Conservation (phyloP, 2,888 invertebrate genomes). For the Rhopalosiphum nymphaeae region DNA sequence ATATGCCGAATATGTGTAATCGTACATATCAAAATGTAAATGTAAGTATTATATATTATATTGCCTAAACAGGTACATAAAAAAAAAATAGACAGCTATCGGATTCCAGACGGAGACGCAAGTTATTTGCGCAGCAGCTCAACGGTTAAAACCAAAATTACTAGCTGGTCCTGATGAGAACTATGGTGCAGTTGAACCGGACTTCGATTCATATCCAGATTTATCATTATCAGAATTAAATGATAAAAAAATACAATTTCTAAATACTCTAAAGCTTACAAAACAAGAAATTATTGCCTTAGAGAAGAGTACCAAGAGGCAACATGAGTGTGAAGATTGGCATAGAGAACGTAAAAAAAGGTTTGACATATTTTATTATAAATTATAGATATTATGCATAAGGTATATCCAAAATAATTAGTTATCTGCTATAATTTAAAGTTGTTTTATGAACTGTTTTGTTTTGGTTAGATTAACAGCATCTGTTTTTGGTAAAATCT, state of each 20-base stretch:
- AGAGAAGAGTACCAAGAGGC: neutral
- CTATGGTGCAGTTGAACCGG: neutral
- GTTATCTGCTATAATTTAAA: no score
- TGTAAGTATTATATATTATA: neutral
- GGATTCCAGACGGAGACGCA: neutral
- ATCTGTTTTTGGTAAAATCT: no score
- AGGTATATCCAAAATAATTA: no score
- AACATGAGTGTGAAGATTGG: neutral
- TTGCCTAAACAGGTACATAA: neutral
- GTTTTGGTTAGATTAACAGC: no score
- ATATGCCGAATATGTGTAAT: neutral
- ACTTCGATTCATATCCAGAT: neutral
- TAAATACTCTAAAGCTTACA: neutral
- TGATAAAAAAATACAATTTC: neutral
- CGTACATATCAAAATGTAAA: neutral
- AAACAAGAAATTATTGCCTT: neutral
- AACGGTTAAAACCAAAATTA: neutral
- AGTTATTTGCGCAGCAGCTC: neutral
- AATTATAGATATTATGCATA: neutral
- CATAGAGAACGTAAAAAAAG: conserved; percentile 3
- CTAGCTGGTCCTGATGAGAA: neutral
- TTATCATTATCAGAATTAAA: neutral
- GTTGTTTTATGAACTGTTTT: no score
- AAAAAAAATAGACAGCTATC: neutral
- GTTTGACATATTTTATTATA: neutral